These are phyloP conservation scores for Hydrocynus forskahlii DNA, from an alignment of 2,797 vertebrate genomes.

Conservation along the genomic window DNA sequence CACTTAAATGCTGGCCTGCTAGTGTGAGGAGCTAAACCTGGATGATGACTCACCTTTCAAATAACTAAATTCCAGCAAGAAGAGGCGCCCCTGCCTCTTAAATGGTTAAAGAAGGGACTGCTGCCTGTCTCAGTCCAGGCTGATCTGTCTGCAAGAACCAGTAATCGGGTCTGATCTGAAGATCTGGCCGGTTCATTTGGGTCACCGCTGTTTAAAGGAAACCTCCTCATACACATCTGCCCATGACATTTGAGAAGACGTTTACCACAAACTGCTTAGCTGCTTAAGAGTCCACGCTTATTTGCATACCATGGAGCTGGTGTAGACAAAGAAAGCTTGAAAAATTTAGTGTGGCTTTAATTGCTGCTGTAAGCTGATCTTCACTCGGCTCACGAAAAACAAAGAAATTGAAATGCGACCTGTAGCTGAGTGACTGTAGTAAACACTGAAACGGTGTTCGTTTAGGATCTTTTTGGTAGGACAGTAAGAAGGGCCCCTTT, in stretches of 20 bases:
- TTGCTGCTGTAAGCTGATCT: conserved; percentile 8
- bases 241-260: neutral
- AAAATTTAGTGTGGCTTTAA: conserved; percentile 12
- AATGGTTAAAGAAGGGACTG: neutral
- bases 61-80: neutral
- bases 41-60: neutral
- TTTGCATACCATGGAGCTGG: neutral
- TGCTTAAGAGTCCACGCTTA: neutral
- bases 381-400: neutral
- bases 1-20: neutral
- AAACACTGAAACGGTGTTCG: neutral
- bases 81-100: neutral
- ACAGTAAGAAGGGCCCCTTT: neutral
- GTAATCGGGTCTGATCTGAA: neutral
- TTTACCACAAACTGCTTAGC: neutral
- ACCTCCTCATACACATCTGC: neutral
- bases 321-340: neutral
- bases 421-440: neutral
- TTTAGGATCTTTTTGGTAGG: neutral
- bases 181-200: neutral
- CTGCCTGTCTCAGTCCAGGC: neutral
- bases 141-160: neutral
- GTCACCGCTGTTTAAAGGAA: neutral
- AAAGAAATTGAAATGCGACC: conserved; percentile 8
- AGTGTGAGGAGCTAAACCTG: neutral